These are phyloP conservation scores for Notothenia coriiceps DNA, from an alignment of 2,113 vertebrate genomes.

Conservation along the genomic window DNA sequence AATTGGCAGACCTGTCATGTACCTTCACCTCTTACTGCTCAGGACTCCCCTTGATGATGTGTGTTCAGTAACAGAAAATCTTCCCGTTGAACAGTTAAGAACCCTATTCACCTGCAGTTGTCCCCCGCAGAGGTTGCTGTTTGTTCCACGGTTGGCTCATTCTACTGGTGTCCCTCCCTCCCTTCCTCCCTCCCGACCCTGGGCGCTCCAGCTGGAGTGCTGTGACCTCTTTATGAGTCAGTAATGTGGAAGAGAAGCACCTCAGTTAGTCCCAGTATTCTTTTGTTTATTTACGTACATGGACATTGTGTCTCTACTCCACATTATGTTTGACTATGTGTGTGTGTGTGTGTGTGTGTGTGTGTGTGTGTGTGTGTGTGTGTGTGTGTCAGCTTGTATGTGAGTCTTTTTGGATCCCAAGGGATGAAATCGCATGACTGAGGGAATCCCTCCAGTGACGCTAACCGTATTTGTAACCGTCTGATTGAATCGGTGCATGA, in stretches of 20 bases:
- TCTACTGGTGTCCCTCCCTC: conserved; percentile 21
- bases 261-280: conserved; percentile 22
- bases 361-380: conserved; percentile 16
- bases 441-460: conserved; percentile 47
- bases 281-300: background rate
- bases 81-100: conserved; percentile 15
- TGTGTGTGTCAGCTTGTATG: conserved; percentile 17
- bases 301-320: conserved; percentile 2
- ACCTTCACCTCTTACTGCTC: conserved; percentile 11
- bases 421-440: conserved; percentile 40
- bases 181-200: background rate
- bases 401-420: conserved; percentile 26
- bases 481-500: conserved; percentile 26
- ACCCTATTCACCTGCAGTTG: background rate
- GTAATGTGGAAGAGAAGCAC: conserved; percentile 24
- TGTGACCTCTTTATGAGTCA: conserved; percentile 48
- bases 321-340: conserved; percentile 4
- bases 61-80: conserved; percentile 7
- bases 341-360: conserved; percentile 26
- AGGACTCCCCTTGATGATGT: conserved; percentile 9
- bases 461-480: conserved; percentile 36
- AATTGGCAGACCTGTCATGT: background rate
- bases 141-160: conserved; percentile 6
- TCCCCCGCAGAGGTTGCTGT: background rate
- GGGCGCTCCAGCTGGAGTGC: conserved; percentile 19